Percentiles rank a stretch among this genome's conserved stretches.
Conservation (phyloP, 2,888 invertebrate genomes). For the Nephrotoma flavescens region DNA sequence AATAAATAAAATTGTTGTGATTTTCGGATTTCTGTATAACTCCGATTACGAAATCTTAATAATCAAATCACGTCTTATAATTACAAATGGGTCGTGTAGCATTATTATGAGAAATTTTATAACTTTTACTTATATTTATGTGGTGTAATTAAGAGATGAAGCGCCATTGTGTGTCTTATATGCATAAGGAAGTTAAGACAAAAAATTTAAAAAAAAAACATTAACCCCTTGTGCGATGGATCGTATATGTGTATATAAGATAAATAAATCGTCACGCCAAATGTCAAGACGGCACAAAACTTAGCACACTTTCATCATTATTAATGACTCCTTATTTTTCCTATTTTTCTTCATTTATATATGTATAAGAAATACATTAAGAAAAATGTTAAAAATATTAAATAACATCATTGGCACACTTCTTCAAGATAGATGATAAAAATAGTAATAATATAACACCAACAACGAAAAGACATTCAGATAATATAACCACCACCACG, state of each 20-base stretch:
- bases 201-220: neutral
- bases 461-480: neutral
- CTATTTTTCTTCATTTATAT: neutral
- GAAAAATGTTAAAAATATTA: neutral
- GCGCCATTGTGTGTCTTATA: neutral
- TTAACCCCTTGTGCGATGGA: neutral
- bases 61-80: neutral
- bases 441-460: neutral
- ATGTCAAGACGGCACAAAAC: neutral
- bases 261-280: neutral
- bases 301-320: neutral
- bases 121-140: neutral
- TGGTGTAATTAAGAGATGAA: neutral
- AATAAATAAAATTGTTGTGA: neutral
- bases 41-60: neutral
- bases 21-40: neutral
- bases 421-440: neutral
- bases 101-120: neutral
- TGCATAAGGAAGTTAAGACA: neutral
- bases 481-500: neutral
- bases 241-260: neutral
- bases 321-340: neutral
- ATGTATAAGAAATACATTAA: neutral
- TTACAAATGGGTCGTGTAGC: neutral
- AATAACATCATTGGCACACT: neutral